Percentiles rank a stretch among this genome's conserved stretches.
Evolutionary conservation across 2,113 vertebrate genomes (phyloP).

Genomic region (Petrocephalus microphthalmus): DNA sequence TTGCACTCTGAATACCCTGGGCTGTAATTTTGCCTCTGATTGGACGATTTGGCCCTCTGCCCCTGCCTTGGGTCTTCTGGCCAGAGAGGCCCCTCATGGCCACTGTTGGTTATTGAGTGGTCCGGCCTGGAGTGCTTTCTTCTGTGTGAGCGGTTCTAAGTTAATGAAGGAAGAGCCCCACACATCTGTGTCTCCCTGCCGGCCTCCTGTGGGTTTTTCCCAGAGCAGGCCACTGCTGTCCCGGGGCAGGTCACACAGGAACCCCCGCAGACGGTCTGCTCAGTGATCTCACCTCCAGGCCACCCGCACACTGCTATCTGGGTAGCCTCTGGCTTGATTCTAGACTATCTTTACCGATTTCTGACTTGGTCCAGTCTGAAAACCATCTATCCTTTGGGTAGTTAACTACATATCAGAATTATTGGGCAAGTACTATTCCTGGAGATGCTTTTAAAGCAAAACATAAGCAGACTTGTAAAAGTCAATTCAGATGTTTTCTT

Average conservation of each 20-base stretch:
- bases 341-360: background rate
- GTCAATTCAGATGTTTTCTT: background rate
- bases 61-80: background rate
- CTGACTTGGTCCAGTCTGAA: background rate
- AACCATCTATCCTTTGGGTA: background rate
- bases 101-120: background rate
- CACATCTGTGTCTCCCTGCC: background rate
- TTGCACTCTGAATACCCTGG: too few species aligned
- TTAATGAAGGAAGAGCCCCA: background rate
- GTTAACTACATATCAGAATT: background rate
- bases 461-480: background rate
- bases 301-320: background rate
- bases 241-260: background rate
- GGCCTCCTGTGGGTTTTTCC: background rate
- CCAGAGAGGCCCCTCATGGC: background rate
- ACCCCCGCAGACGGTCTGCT: background rate
- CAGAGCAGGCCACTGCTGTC: background rate
- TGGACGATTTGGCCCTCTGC: background rate
- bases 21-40: background rate
- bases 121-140: background rate
- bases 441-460: background rate
- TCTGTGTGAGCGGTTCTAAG: background rate
- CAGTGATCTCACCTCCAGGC: background rate
- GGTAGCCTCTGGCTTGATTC: background rate
- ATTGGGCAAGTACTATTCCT: background rate